These are phyloP conservation scores for Philopedon plagiatum DNA, from an alignment of 2,888 invertebrate species.

Conservation along the genomic window DNA sequence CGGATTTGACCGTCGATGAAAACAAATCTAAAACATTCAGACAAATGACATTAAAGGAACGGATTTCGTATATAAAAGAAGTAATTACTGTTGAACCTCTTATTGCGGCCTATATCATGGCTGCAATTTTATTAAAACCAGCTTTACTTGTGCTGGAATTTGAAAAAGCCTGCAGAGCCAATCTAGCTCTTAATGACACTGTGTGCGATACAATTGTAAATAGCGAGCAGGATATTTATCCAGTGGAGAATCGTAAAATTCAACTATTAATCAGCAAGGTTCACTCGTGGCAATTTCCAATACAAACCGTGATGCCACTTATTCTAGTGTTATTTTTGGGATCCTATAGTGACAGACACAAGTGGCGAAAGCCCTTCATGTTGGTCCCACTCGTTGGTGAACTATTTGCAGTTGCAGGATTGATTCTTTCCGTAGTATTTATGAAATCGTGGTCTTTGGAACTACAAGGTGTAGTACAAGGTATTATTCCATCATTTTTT, in stretches of 20 bases:
- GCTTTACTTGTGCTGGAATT: slow-evolving; percentile 72
- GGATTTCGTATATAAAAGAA: slow-evolving; percentile 56
- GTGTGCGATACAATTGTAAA: slow-evolving; percentile 69
- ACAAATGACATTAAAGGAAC: slow-evolving; percentile 54
- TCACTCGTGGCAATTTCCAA: slow-evolving; percentile 64
- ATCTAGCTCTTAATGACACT: slow-evolving; percentile 70
- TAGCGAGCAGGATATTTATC: slow-evolving; percentile 57
- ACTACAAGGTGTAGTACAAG: slow-evolving; percentile 72
- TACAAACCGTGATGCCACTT: slow-evolving; percentile 64
- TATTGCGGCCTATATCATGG: slow-evolving; percentile 62
- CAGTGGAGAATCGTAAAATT: slow-evolving; percentile 67
- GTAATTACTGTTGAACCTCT: slow-evolving; percentile 66
- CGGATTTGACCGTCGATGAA: slow-evolving; percentile 55
- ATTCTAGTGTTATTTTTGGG: slow-evolving; percentile 65
- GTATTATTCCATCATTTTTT: slow-evolving; percentile 72
- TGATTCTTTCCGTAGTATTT: slow-evolving; percentile 71
- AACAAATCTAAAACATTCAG: slow-evolving; percentile 53
- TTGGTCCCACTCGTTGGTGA: slow-evolving; percentile 66
- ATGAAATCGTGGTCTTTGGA: slow-evolving; percentile 72
- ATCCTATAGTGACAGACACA: slow-evolving; percentile 66
- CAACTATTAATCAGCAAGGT: slow-evolving; percentile 69
- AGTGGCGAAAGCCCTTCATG: slow-evolving; percentile 66
- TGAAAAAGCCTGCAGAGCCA: slow-evolving; percentile 73
- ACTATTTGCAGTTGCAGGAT: slow-evolving; percentile 69
- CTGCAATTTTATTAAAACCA: slow-evolving; percentile 62